Conservation (phyloP, 2,888 invertebrate species). For the Erebia epiphron region DNA sequence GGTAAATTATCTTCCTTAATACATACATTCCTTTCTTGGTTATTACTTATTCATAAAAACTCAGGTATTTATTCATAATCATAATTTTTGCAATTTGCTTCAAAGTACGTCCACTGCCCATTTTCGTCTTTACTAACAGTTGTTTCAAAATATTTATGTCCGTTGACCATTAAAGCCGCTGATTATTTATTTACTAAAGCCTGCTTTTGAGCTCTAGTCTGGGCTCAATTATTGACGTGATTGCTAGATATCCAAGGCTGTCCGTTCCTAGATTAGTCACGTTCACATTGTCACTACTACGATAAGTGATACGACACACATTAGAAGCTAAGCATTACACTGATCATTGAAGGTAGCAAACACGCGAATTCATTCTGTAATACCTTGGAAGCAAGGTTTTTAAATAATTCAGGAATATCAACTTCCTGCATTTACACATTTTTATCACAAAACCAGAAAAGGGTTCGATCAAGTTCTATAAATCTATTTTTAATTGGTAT, state of each 20-base stretch:
- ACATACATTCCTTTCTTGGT: no score
- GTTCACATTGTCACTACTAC: constrained; percentile 41
- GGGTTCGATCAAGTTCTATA: no score
- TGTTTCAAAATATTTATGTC: constrained; percentile 3
- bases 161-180: background rate
- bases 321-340: constrained; percentile 4
- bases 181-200: background rate
- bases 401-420: constrained; percentile 2
- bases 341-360: constrained; percentile 14
- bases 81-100: background rate
- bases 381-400: constrained; percentile 21
- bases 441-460: background rate
- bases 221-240: constrained; percentile 21
- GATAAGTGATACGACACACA: constrained; percentile 35
- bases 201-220: constrained; percentile 2
- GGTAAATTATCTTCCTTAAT: no score
- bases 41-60: no score
- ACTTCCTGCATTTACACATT: constrained; percentile 5
- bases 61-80: background rate
- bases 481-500: background rate
- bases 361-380: constrained; percentile 2
- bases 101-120: background rate
- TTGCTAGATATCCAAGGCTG: constrained; percentile 36
- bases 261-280: constrained; percentile 43
- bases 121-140: background rate